phyloP scores from a whole-genome alignment of 2,888 invertebrate species.

The Papilio elwesi region DNA sequence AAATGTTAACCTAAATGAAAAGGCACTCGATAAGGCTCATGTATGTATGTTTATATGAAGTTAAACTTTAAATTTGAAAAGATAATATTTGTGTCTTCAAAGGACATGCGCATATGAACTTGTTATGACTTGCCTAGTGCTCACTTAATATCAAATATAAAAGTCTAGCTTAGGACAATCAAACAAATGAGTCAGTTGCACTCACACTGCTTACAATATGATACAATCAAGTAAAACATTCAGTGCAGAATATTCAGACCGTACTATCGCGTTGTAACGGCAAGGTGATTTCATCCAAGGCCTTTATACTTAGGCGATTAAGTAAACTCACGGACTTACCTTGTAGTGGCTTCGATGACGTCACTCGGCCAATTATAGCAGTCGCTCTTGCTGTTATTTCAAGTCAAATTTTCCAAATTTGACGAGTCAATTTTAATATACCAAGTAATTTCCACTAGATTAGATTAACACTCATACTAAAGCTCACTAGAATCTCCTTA shows the following conservation, averaged over 20 bases:
- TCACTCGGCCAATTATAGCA: conserved; percentile 14
- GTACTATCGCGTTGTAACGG: background rate
- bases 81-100: no score
- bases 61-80: no score
- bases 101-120: no score
- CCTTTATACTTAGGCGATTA: conserved; percentile 15
- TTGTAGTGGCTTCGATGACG: conserved; percentile 32
- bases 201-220: background rate
- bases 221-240: background rate
- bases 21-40: no score
- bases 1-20: no score
- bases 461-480: no score
- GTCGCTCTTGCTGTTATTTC: background rate
- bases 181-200: background rate
- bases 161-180: background rate
- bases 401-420: background rate
- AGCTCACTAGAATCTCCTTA: no score
- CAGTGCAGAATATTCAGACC: background rate
- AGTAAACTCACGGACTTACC: conserved; percentile 38
- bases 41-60: no score
- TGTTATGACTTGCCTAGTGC: background rate
- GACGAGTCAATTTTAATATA: background rate
- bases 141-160: background rate
- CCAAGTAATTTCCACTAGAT: no score
- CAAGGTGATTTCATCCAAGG: conserved; percentile 36